Evolutionary conservation across 1,140 invertebrate genomes (phyloP).

Genomic region (Drosophila athabasca): DNA sequence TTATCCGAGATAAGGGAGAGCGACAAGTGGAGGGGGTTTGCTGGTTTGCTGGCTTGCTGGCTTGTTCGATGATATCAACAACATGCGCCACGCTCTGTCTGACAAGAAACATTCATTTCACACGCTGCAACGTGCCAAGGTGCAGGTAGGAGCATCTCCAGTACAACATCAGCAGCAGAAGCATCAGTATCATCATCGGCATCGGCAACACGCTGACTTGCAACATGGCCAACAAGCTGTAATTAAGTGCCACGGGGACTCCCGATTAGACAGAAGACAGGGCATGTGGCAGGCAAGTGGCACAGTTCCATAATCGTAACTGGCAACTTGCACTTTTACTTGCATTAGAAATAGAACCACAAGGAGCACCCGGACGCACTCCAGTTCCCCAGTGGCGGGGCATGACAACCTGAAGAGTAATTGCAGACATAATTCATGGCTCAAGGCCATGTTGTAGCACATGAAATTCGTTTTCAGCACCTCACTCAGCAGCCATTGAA

Average conservation of each 20-base stretch:
- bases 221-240: constrained; percentile 72
- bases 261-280: constrained; percentile 66
- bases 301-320: constrained; percentile 67
- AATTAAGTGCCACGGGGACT: constrained; percentile 57
- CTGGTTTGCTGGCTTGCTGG: constrained; percentile 34
- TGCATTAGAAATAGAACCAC: constrained; percentile 49
- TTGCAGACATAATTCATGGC: constrained; percentile 79
- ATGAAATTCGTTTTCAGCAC: constrained; percentile 79
- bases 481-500: constrained; percentile 12
- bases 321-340: constrained; percentile 74
- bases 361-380: constrained; percentile 16
- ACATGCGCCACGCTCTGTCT: constrained; percentile 69
- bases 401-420: constrained; percentile 74
- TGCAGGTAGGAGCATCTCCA: constrained; percentile 16
- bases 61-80: constrained; percentile 73
- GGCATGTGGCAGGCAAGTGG: constrained; percentile 60
- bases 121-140: constrained; percentile 55
- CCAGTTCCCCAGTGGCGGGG: constrained; percentile 29
- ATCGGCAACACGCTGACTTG: constrained; percentile 74
- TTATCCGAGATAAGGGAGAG: constrained; percentile 29
- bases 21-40: constrained; percentile 18
- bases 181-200: constrained; percentile 22
- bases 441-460: constrained; percentile 72
- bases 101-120: constrained; percentile 74
- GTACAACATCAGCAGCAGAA: not conserved